Evolutionary conservation across 2,888 invertebrate genomes (phyloP), one percentile per base, ranked within the genome.

Genomic region (Nycteola revayana): DNA sequence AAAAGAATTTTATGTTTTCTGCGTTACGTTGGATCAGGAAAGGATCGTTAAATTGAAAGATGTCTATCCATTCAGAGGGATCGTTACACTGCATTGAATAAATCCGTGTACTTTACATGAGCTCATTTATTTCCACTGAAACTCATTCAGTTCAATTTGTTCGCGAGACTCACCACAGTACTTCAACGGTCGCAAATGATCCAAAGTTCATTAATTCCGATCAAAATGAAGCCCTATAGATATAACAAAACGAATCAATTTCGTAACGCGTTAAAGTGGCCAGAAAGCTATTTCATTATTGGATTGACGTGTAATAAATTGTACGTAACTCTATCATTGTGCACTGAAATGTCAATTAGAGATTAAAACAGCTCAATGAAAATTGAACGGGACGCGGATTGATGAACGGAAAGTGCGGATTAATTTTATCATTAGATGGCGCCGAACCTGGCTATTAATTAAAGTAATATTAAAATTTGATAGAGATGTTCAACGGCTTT

Each of bases 331-430:
- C 61, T 66, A 63, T 66, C 67, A 65, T 56, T 57, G 60, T 49
- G 54, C 58, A 61, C 53, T 70, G 64, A 75, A 79, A 73, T 71
- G 71, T 74, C 75, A 77, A 77, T 78, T 78, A 75, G 66, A 66
- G 65, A 73, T 75, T 78, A 70, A 79, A 81, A 71, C 50, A 49
- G 55, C 59, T 61, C 50, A 60, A 65, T 70, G 65, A 62, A 70
- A 72, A 76, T 75, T 65, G 55, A 65, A 65, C 43, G 53, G 47
- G 65, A 69, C 60, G 51, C 52, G 60, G 71, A 76, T 74, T 73
- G 71, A 77, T 75, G 66, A 62, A 61, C 55, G 51, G 41, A 61
- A 57, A 62, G 60, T 60, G 59, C 59, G 59, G 64, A 73, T 75
- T 75, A 70, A 74, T 80, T 71, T 63, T 63, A 69, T 59, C 61